These are phyloP conservation scores for Cydia splendana DNA, from an alignment of 1,140 invertebrate species.

Conservation along the genomic window DNA sequence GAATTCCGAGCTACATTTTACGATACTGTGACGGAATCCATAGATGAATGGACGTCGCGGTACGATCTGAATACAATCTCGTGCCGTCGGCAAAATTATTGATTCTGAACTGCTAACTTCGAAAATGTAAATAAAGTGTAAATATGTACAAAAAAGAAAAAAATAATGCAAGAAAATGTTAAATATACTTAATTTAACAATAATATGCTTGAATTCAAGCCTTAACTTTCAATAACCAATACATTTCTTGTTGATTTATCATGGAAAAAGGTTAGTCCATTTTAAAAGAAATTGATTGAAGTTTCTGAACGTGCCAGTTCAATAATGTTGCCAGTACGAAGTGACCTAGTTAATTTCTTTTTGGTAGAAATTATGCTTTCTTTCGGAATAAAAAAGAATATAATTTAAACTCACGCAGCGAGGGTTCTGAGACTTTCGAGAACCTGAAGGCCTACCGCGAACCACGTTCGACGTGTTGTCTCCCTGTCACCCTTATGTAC, in stretches of 20 bases:
- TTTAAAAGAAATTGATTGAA: neutral
- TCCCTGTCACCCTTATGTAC: too few species aligned
- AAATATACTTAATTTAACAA: neutral
- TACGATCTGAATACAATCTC: constrained; percentile 43
- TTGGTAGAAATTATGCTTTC: neutral
- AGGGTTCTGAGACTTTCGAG: neutral
- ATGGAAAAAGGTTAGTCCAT: neutral
- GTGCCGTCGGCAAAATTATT: neutral
- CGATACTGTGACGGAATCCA: constrained; percentile 42
- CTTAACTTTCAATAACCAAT: neutral
- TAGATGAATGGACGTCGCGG: constrained; percentile 46
- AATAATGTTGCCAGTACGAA: constrained; percentile 23
- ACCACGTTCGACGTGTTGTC: too few species aligned
- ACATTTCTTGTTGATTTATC: neutral
- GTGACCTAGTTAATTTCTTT: constrained; percentile 17
- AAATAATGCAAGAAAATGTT: neutral
- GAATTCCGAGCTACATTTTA: constrained; percentile 57
- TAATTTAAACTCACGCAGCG: neutral
- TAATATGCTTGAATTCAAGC: neutral
- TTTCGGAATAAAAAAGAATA: too few species aligned
- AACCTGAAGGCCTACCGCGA: too few species aligned
- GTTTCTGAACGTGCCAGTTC: constrained; percentile 18
- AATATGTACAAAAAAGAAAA: neutral
- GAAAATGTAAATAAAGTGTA: constrained; percentile 15
- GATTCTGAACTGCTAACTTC: neutral